Percentiles rank a stretch among this genome's conserved stretches.
Evolutionary conservation across 2,888 invertebrate genomes (phyloP).

Genomic region (Altica lythri): DNA sequence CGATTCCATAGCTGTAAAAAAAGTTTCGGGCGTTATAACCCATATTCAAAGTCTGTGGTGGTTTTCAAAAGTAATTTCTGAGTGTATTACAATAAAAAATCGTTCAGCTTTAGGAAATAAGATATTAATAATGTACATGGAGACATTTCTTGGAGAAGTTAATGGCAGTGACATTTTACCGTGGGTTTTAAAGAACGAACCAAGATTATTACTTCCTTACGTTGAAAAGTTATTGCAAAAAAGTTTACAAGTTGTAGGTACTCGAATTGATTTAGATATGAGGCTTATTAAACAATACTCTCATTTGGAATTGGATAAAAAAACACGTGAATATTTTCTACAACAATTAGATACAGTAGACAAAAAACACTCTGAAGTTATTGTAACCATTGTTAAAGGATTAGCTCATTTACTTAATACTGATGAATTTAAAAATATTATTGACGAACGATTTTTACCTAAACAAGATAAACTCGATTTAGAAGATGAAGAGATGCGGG

Average conservation of each 20-base stretch:
- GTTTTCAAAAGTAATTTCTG: background rate
- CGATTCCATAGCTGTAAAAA: background rate
- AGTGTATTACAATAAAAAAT: constrained; percentile 14
- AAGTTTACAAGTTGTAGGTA: background rate
- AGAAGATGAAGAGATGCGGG: constrained; percentile 26
- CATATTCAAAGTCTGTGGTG: constrained; percentile 1
- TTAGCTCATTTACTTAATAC: constrained; percentile 30
- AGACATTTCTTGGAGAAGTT: background rate
- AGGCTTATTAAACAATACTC: constrained; percentile 23
- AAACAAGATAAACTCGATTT: constrained; percentile 33
- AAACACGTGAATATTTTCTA: constrained; percentile 18
- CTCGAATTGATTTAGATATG: background rate
- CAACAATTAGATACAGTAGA: constrained; percentile 8
- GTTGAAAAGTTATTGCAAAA: constrained; percentile 18
- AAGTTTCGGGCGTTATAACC: background rate
- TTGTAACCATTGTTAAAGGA: constrained; percentile 12
- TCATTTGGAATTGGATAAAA: constrained; percentile 29
- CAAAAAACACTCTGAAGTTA: background rate
- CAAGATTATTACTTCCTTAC: constrained; percentile 25
- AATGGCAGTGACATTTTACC: background rate
- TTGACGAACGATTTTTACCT: constrained; percentile 29
- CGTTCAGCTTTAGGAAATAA: constrained; percentile 23
- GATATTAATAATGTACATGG: constrained; percentile 24
- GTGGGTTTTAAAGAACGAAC: constrained; percentile 30
- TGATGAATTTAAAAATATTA: constrained; percentile 30